Conservation (phyloP, 2,113 vertebrate species). For the Mus spicilegus region DNA sequence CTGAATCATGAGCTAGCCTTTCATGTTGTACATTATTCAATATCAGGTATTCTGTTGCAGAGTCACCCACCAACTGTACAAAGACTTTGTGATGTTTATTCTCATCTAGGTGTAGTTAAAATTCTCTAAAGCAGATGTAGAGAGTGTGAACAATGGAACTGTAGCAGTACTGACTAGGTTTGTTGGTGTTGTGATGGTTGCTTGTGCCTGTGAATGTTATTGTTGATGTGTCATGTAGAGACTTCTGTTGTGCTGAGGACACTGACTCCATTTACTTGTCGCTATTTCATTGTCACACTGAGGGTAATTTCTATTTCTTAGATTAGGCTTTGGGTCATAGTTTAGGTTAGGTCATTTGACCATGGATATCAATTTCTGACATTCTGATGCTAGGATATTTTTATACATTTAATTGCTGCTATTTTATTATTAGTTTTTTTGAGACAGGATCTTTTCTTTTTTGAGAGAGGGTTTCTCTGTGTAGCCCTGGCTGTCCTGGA, state of each 20-base stretch:
- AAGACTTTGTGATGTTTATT: neutral
- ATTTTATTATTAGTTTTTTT: neutral
- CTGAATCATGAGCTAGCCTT: neutral
- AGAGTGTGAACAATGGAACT: neutral
- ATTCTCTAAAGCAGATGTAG: neutral
- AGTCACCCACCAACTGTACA: neutral
- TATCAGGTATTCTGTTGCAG: neutral
- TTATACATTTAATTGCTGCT: neutral
- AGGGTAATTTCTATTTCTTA: neutral
- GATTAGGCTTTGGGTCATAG: neutral
- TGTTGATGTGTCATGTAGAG: neutral
- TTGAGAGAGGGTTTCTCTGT: too few species aligned
- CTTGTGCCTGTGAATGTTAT: neutral
- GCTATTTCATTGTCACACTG: neutral
- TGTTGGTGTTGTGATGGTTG: neutral
- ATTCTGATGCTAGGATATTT: neutral
- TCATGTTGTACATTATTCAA: neutral
- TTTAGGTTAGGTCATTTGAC: neutral
- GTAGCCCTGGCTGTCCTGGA: too few species aligned
- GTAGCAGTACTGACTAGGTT: neutral
- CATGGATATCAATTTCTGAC: neutral
- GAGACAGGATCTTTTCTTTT: neutral
- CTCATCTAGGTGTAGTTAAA: neutral
- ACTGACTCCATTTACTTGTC: neutral
- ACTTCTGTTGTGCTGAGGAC: neutral